phyloP scores from a whole-genome alignment of 2,797 vertebrate species.

The Bufotes viridis region DNA sequence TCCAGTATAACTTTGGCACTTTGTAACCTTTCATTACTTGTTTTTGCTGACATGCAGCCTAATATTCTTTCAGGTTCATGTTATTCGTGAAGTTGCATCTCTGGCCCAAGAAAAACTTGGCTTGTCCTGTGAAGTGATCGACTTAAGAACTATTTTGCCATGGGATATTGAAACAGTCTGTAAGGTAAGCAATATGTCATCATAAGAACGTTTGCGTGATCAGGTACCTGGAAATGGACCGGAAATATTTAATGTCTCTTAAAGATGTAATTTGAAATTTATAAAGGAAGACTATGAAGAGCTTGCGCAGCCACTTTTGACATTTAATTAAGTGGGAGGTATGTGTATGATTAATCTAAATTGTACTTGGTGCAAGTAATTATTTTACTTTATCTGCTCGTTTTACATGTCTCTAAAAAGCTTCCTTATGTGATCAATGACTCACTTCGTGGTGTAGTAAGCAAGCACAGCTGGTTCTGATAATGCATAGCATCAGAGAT shows the following conservation, averaged over 20 bases:
- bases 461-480: not conserved
- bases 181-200: conserved; percentile 79
- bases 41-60: conserved; percentile 35
- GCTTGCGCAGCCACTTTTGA: not conserved
- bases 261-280: not conserved
- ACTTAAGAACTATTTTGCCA: conserved; percentile 93
- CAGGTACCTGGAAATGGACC: not conserved
- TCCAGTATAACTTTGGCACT: conserved; percentile 7
- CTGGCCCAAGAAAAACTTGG: conserved; percentile 98
- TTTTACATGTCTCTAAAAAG: not conserved
- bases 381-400: not conserved
- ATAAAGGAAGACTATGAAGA: not conserved
- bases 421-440: not conserved
- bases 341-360: not conserved
- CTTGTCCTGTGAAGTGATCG: conserved; percentile 96
- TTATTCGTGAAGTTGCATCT: conserved; percentile 89
- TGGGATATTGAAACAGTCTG: conserved; percentile 94
- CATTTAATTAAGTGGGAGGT: not conserved
- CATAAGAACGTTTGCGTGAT: not conserved
- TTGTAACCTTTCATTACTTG: not conserved
- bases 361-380: not conserved
- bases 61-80: conserved; percentile 83
- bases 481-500: not conserved
- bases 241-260: not conserved
- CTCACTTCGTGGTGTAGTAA: not conserved